These are phyloP conservation scores for Dasyprocta punctata DNA, from an alignment of 2,113 vertebrate species.

Conservation along the genomic window DNA sequence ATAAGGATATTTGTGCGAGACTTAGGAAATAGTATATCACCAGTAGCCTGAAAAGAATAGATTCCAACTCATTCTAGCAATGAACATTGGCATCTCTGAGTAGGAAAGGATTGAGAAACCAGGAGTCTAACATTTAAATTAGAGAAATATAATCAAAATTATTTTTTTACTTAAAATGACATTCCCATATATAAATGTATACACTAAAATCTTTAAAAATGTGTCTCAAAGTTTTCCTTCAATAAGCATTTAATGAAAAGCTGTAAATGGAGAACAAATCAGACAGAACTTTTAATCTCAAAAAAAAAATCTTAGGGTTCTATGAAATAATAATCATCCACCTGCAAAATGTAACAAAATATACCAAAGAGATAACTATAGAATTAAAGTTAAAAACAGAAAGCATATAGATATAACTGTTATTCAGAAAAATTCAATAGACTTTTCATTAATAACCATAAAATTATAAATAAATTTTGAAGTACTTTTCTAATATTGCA, in stretches of 20 bases:
- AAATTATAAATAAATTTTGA: not conserved
- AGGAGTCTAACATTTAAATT: not conserved
- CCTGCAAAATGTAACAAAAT: not conserved
- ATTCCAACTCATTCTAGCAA: not conserved
- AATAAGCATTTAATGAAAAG: not conserved
- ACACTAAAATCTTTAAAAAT: not conserved
- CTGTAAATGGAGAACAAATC: not conserved
- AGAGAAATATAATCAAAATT: not conserved
- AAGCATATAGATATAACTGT: not conserved
- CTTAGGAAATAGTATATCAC: not conserved
- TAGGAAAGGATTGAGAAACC: not conserved
- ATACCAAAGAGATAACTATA: not conserved
- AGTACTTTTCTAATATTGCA: not conserved
- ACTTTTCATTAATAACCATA: not conserved
- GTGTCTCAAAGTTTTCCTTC: not conserved
- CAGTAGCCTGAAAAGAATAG: not conserved
- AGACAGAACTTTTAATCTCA: not conserved
- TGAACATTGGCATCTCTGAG: not conserved
- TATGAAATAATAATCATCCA: not conserved
- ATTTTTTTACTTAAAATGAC: not conserved
- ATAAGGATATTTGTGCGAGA: not conserved
- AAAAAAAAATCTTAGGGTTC: not conserved
- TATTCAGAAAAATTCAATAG: not conserved
- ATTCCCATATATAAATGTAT: not conserved
- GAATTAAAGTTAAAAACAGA: not conserved